Evolutionary conservation across 2,797 vertebrate genomes (phyloP).

Genomic region (Premnoplex brunnescens): DNA sequence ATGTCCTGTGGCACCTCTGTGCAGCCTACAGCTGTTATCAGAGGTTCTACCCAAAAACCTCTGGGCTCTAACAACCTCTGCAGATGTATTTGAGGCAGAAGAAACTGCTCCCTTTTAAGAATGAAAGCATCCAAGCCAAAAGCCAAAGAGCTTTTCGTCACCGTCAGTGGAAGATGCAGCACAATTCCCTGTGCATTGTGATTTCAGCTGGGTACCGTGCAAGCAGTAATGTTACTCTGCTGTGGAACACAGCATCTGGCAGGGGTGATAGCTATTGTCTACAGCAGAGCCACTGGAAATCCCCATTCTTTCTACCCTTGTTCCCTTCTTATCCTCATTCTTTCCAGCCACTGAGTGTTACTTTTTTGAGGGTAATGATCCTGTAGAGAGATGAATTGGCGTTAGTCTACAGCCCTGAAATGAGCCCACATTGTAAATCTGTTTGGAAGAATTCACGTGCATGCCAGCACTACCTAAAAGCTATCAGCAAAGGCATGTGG

Average conservation of each 20-base stretch:
- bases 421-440: neutral
- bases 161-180: neutral
- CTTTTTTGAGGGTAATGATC: neutral
- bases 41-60: neutral
- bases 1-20: neutral
- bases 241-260: rapidly evolving
- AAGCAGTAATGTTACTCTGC: neutral
- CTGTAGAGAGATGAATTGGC: neutral
- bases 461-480: neutral
- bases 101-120: neutral
- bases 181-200: neutral
- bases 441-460: slow-evolving; percentile 2
- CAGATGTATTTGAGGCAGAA: neutral
- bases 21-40: neutral
- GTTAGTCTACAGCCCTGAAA: neutral
- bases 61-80: neutral
- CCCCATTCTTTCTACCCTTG: neutral
- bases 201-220: neutral
- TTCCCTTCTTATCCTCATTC: neutral
- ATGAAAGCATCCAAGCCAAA: neutral
- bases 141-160: rapidly evolving
- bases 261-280: neutral
- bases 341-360: rapidly evolving
- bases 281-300: neutral
- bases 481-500: neutral